Percentiles rank a stretch among this genome's conserved stretches.
These are phyloP conservation scores for Agrotis segetum DNA, from an alignment of 2,888 invertebrate genomes.

Conservation along the genomic window DNA sequence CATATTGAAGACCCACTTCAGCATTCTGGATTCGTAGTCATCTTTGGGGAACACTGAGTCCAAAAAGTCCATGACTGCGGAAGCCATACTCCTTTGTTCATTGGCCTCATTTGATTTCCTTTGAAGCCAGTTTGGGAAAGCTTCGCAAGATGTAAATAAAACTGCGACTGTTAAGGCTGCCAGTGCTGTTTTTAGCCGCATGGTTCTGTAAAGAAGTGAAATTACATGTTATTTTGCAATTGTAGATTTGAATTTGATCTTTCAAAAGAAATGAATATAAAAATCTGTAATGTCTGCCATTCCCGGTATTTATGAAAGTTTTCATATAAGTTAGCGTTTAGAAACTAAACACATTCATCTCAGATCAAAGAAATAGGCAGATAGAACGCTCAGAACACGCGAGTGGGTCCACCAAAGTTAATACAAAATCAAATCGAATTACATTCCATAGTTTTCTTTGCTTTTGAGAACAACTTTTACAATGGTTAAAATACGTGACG, in stretches of 20 bases:
- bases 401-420: no score
- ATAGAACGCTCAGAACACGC: no score
- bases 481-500: no score
- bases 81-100: slow-evolving; percentile 77
- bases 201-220: slow-evolving; percentile 53
- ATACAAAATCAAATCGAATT: no score
- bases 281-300: no score
- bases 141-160: slow-evolving; percentile 40
- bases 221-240: slow-evolving; percentile 5
- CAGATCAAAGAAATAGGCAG: no score
- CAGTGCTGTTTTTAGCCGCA: slow-evolving; percentile 28
- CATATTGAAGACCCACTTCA: slow-evolving; percentile 81
- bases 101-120: slow-evolving; percentile 51
- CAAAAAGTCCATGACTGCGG: slow-evolving; percentile 77
- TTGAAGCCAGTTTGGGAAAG: slow-evolving; percentile 58
- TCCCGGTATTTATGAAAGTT: no score
- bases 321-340: no score
- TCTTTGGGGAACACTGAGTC: slow-evolving; percentile 83
- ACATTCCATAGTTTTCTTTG: no score
- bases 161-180: slow-evolving; percentile 21
- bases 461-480: no score
- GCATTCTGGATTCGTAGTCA: slow-evolving; percentile 78
- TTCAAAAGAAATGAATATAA: no score
- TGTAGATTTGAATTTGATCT: background rate
- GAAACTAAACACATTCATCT: no score